phyloP scores from a whole-genome alignment of 2,113 vertebrate species.

The Dryoscopus gambensis region DNA sequence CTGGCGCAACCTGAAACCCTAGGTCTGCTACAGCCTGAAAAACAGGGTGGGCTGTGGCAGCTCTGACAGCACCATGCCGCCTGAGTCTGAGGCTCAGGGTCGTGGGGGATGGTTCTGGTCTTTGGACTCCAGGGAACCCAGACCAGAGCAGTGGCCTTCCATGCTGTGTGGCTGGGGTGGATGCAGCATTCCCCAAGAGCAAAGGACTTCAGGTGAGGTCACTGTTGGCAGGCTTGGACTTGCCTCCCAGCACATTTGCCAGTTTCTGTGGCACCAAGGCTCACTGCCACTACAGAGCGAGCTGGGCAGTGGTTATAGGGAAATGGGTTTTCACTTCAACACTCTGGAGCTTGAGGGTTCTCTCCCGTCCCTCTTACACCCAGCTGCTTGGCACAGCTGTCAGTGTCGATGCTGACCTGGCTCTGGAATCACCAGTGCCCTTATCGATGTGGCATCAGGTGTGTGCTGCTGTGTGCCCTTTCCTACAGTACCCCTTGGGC shows the following conservation, averaged over 20 bases:
- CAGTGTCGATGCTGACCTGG: not conserved
- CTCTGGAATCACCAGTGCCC: not conserved
- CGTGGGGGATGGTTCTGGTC: not conserved
- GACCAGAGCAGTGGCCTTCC: not conserved
- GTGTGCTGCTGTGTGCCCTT: not conserved
- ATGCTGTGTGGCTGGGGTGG: not conserved
- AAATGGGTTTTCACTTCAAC: not conserved
- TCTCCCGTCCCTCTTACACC: not conserved
- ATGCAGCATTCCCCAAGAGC: not conserved
- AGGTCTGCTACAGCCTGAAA: not conserved
- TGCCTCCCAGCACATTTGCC: rapidly evolving
- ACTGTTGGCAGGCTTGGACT: not conserved
- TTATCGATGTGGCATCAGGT: constrained; percentile 4
- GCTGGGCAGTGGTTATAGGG: not conserved
- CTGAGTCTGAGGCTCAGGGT: not conserved
- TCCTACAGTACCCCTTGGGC: not conserved
- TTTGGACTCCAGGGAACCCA: rapidly evolving
- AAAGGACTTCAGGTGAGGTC: rapidly evolving
- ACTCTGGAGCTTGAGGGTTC: not conserved
- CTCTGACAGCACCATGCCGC: rapidly evolving
- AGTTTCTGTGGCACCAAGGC: not conserved
- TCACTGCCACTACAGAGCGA: rapidly evolving
- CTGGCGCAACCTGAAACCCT: not conserved
- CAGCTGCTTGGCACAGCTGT: not conserved
- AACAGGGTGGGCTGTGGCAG: not conserved